These are phyloP conservation scores for Climacteris rufus DNA, from an alignment of 2,113 vertebrate species.

Conservation along the genomic window DNA sequence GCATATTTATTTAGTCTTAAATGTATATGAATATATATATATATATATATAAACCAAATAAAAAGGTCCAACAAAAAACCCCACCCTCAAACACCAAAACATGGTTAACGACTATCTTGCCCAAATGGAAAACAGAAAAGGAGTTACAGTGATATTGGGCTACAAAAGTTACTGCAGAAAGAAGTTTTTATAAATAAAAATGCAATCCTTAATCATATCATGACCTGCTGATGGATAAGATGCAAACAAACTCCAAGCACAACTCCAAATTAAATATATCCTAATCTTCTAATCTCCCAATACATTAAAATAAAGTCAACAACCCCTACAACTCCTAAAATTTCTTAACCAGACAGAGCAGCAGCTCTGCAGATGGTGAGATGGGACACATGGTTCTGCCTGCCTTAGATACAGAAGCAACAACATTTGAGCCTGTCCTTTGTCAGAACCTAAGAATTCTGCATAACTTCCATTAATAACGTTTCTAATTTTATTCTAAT, in stretches of 20 bases:
- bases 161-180: not conserved
- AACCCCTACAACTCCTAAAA: not conserved
- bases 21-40: too few species aligned
- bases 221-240: not conserved
- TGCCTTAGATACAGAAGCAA: not conserved
- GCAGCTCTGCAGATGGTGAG: not conserved
- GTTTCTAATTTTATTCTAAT: conserved; percentile 15
- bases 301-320: not conserved
- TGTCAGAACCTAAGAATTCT: conserved; percentile 10
- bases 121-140: not conserved
- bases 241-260: not conserved
- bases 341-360: not conserved
- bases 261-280: not conserved
- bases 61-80: not conserved
- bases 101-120: not conserved
- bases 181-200: not conserved
- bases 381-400: not conserved
- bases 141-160: not conserved
- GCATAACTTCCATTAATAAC: not conserved
- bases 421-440: not conserved
- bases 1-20: not conserved
- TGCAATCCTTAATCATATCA: not conserved
- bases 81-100: not conserved
- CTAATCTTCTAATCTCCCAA: not conserved
- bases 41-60: not conserved